phyloP scores from a whole-genome alignment of 2,888 invertebrate genomes.

The Microchrysa polita region DNA sequence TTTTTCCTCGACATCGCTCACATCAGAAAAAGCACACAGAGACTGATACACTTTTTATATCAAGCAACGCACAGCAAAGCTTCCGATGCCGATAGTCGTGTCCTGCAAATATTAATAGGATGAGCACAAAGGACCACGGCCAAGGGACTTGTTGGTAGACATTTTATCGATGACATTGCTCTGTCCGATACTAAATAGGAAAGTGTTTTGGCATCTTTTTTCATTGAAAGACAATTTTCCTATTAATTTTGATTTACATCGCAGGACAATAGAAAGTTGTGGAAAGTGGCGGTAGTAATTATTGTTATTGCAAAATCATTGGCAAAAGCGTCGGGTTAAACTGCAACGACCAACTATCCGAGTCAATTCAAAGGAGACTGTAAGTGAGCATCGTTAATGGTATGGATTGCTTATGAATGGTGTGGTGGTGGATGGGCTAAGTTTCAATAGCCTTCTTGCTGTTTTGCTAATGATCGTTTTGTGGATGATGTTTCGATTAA shows the following conservation, averaged over 20 bases:
- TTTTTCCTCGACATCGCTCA: too few species aligned
- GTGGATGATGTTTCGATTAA: neutral
- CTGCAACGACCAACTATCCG: slow-evolving; percentile 15
- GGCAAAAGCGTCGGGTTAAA: neutral
- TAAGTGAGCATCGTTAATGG: too few species aligned
- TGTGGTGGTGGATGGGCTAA: neutral
- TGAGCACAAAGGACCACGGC: too few species aligned
- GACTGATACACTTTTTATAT: neutral
- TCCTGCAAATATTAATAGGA: neutral
- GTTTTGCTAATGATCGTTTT: neutral
- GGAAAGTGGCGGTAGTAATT: slow-evolving; percentile 31
- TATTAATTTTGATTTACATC: slow-evolving; percentile 41
- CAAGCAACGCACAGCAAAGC: neutral
- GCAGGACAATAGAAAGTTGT: slow-evolving; percentile 11
- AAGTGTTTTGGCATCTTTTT: slow-evolving; percentile 11
- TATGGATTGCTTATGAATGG: neutral
- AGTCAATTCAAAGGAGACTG: neutral
- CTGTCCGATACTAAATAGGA: neutral
- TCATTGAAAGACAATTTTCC: slow-evolving; percentile 6
- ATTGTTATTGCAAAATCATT: slow-evolving; percentile 25
- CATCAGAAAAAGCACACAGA: neutral
- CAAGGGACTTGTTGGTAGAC: neutral
- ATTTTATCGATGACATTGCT: slow-evolving; percentile 17
- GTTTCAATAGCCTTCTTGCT: neutral
- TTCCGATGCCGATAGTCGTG: neutral